A percentile compares a stretch with the other conserved stretches of the same genome.
Conservation (phyloP, 1,140 invertebrate species). For the Periplaneta americana region DNA sequence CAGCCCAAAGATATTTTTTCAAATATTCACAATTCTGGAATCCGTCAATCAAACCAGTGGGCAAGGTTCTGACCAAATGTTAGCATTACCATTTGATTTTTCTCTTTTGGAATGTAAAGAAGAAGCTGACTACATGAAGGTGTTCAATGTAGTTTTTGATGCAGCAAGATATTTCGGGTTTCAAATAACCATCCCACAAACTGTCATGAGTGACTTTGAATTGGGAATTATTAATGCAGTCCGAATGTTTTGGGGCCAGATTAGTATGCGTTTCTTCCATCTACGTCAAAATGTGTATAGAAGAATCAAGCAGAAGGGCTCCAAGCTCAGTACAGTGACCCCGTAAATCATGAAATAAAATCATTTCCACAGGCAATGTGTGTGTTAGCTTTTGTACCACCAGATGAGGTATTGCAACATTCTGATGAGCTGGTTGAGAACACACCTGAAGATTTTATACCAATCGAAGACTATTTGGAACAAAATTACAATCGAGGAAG, state of each 20-base stretch:
- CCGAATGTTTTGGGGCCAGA: not conserved
- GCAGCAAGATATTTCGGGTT: not conserved
- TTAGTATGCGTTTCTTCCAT: not conserved
- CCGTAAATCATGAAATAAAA: not conserved
- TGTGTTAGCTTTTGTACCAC: not conserved
- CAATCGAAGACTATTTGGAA: not conserved
- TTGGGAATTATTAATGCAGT: not conserved
- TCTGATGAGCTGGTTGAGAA: not conserved
- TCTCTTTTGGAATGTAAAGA: not conserved
- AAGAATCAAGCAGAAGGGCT: not conserved
- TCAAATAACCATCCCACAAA: not conserved
- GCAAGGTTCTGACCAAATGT: not conserved
- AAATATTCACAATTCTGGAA: not conserved
- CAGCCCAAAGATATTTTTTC: not conserved
- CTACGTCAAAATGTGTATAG: not conserved
- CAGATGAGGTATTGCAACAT: not conserved
- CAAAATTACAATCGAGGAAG: not conserved
- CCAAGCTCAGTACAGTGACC: not conserved
- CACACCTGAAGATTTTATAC: not conserved
- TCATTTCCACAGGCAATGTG: not conserved
- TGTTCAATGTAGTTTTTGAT: not conserved
- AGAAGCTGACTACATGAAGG: not conserved
- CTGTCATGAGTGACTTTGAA: not conserved
- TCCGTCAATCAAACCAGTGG: not conserved
- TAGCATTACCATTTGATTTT: not conserved